Conservation (phyloP, 2,113 vertebrate genomes). For the Microcebus ravelobensis region DNA sequence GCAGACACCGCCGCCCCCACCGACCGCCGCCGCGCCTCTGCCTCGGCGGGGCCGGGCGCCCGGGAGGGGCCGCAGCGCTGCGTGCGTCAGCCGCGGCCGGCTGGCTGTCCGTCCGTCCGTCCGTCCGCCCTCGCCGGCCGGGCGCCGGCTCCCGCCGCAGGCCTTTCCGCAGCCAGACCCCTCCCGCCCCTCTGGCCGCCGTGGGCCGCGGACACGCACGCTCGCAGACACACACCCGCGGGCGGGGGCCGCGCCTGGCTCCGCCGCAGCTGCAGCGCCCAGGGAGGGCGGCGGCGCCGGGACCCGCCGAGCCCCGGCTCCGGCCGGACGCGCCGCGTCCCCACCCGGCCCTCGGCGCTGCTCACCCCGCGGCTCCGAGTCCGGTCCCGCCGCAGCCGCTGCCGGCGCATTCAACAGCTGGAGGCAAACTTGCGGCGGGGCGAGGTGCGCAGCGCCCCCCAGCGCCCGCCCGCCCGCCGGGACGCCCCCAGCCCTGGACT, state of each 20-base stretch:
- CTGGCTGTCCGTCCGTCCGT: not conserved
- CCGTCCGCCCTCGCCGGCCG: not conserved
- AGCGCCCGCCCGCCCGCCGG: not conserved
- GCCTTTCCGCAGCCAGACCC: conserved; percentile 56
- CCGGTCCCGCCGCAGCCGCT: not conserved
- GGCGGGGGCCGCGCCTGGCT: conserved; percentile 74
- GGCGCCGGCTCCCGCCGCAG: not conserved
- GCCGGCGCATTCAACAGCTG: conserved; percentile 70
- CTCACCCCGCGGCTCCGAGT: not conserved
- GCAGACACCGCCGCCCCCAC: conserved; percentile 60
- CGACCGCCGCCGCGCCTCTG: conserved; percentile 63
- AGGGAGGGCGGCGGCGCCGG: conserved; percentile 25
- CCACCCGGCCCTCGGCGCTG: not conserved
- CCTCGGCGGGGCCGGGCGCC: not conserved
- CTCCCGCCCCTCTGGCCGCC: conserved; percentile 56
- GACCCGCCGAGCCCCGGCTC: not conserved
- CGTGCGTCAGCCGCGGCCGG: conserved; percentile 7
- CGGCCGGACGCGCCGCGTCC: not conserved
- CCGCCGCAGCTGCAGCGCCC: conserved; percentile 79
- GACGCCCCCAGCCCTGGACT: not conserved
- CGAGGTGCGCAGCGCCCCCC: conserved; percentile 43
- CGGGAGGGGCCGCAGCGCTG: conserved; percentile 13
- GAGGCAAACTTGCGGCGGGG: conserved; percentile 48
- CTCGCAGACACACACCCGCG: conserved; percentile 68
- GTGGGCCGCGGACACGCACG: conserved; percentile 69